Evolutionary conservation across 2,113 vertebrate species (phyloP).

Genomic region (Bufo gargarizans): DNA sequence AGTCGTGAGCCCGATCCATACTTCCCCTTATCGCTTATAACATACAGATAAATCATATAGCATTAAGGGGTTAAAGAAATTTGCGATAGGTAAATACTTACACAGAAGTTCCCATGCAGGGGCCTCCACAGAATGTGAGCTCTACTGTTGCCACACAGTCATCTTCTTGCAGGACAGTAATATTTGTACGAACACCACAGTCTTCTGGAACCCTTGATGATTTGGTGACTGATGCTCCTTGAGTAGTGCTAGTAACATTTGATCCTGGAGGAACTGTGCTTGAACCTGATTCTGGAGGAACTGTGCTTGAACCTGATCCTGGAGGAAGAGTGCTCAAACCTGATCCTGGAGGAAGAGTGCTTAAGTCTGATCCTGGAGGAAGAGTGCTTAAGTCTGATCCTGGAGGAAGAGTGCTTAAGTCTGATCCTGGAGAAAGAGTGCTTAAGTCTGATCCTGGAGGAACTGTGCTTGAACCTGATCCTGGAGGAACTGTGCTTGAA

Average conservation of each 20-base stretch:
- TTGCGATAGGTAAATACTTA: constrained; percentile 7
- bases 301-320: background rate
- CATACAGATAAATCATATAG: no score
- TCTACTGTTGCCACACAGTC: constrained; percentile 33
- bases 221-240: background rate
- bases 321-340: no score
- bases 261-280: background rate
- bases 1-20: no score
- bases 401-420: background rate
- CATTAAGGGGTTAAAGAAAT: no score
- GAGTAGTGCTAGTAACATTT: background rate
- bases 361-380: background rate
- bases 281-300: background rate
- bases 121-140: constrained; percentile 47
- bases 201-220: constrained; percentile 19
- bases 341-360: no score
- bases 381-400: background rate
- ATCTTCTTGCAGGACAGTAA: constrained; percentile 39
- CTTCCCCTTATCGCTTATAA: no score
- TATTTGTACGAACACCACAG: constrained; percentile 32
- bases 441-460: background rate
- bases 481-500: background rate
- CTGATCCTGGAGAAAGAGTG: background rate
- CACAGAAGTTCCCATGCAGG: constrained; percentile 56
- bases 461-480: background rate